Evolutionary conservation across 2,888 invertebrate genomes (phyloP), one percentile per base, ranked within the genome.

Genomic region (Latrodectus hesperus): DNA sequence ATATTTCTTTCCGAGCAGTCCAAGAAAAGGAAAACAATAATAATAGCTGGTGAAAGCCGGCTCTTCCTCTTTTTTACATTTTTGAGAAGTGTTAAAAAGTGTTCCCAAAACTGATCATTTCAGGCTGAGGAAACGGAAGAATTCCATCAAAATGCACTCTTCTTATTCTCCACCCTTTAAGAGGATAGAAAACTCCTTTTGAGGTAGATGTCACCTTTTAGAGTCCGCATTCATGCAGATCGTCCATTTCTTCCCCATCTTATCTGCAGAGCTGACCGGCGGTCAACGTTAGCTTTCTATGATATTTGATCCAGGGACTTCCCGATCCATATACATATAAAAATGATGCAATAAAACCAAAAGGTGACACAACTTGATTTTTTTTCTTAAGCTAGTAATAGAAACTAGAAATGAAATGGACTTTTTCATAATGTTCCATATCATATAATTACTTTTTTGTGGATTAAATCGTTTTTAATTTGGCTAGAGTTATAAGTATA

Each of bases 91-190:
- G 70, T 64, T 74, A 51, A 76, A 76, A 72, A 74, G 67, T 72
- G 79, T 22, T 79, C 74, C 60, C 52, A 70, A 77, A 87, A 81
- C 86, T 87, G 86, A 87, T 87, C 77, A 87, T 87, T 76, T 73
- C 26, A 22, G 67, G 60, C 73, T 76, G 77, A n/a, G 17, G 52
- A 26, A 53, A 74, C 16, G 70, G 55, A 74, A 70, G 65, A 74
- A 65, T 75, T 84, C 68, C 49, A 68, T 67, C 51, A 77, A 74
- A 51, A 53, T n/a, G 64, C 52, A 65, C 77, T 64, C 51, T 26
- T 60, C 6, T 11, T 14, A 11, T 60, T 60, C 12, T 60, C 12
- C 67, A 65, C 55, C 17, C 79, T 68, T 75, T 74, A 17, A 64
- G 60, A 52, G 14, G 72, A n/a, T 65, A 16, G 60, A 11, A 14